These are phyloP conservation scores for Oegoconia quadripuncta DNA, from an alignment of 2,888 invertebrate genomes.

Conservation along the genomic window DNA sequence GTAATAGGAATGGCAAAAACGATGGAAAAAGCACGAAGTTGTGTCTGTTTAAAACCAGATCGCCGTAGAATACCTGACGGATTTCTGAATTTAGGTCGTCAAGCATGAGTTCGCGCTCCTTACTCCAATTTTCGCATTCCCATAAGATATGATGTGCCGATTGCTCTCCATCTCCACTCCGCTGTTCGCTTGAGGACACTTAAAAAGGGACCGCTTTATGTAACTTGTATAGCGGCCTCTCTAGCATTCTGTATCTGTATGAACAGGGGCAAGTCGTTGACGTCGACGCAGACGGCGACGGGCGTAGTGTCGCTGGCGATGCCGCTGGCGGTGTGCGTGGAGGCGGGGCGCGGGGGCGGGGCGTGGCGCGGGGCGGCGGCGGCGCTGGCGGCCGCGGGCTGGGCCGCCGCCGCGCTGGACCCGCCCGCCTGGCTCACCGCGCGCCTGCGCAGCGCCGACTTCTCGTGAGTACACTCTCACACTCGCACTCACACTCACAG, in stretches of 20 bases:
- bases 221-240: no score
- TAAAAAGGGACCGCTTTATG: neutral
- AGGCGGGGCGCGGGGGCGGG: slow-evolving; percentile 53
- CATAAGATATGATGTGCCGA: no score
- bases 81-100: no score
- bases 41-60: no score
- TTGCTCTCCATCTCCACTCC: no score
- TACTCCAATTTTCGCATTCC: no score
- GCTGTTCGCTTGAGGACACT: no score
- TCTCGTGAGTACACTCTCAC: slow-evolving; percentile 42
- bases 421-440: slow-evolving; percentile 19
- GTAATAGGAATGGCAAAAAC: no score
- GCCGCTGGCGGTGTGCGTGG: slow-evolving; percentile 93
- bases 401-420: slow-evolving; percentile 67
- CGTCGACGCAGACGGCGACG: slow-evolving; percentile 93
- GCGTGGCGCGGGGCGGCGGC: slow-evolving; percentile 31
- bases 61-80: no score
- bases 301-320: slow-evolving; percentile 91
- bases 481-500: neutral
- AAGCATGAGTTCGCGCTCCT: no score
- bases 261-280: slow-evolving; percentile 94
- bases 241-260: neutral
- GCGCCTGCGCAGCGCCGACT: slow-evolving; percentile 41
- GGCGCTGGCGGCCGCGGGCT: slow-evolving; percentile 43
- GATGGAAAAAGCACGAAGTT: no score